Evolutionary conservation across 2,797 vertebrate species (phyloP).

Genomic region (Eutrigla gurnardus): DNA sequence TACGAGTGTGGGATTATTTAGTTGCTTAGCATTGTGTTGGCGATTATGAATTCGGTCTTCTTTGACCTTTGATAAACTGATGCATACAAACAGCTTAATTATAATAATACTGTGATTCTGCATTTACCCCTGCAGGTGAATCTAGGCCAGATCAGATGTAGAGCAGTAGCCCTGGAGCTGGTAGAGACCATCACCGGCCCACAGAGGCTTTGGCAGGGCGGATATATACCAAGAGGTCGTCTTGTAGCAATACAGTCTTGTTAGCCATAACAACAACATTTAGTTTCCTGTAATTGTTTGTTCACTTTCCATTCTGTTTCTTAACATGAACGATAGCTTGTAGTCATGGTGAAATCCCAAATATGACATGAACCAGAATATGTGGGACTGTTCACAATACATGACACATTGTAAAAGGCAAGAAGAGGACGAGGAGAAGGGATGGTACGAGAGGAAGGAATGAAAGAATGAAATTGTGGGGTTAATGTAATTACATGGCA

Average conservation of each 20-base stretch:
- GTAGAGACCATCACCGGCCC: constrained; percentile 17
- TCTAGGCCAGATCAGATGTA: constrained; percentile 4
- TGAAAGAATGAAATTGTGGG: constrained; percentile 51
- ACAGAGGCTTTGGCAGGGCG: constrained; percentile 18
- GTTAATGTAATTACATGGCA: constrained; percentile 58
- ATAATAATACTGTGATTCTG: constrained; percentile 22
- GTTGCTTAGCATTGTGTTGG: neutral
- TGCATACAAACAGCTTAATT: constrained; percentile 46
- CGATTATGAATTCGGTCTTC: constrained; percentile 8
- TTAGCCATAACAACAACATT: constrained; percentile 13
- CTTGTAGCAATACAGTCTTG: constrained; percentile 13
- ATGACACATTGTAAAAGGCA: constrained; percentile 31
- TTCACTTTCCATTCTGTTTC: constrained; percentile 33
- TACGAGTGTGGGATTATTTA: constrained; percentile 1
- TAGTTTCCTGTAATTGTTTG: constrained; percentile 5
- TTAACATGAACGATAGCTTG: constrained; percentile 21
- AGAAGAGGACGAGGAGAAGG: constrained; percentile 33
- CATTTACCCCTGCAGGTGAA: constrained; percentile 9
- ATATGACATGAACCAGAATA: constrained; percentile 36
- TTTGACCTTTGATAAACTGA: constrained; percentile 37
- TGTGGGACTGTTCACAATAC: constrained; percentile 31
- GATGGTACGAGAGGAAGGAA: constrained; percentile 49
- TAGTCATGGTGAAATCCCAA: constrained; percentile 8
- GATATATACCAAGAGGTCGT: constrained; percentile 3
- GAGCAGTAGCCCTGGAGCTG: constrained; percentile 11